Percentiles rank a stretch among this genome's conserved stretches.
Conservation (phyloP, 1,140 invertebrate genomes). For the Brachionus paranguensis region DNA sequence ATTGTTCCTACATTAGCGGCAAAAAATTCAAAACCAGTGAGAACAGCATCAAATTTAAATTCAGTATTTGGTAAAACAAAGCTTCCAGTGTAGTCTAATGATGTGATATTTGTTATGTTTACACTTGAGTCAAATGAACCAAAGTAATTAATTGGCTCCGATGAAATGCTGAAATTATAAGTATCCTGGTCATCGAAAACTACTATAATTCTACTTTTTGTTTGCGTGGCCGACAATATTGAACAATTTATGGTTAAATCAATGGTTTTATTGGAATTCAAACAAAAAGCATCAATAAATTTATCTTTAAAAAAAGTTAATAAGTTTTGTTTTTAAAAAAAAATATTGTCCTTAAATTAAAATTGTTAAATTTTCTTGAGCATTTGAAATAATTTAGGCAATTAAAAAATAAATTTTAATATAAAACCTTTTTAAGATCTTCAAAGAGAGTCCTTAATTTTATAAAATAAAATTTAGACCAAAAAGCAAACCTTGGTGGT, state of each 20-base stretch:
- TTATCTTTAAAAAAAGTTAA: neutral
- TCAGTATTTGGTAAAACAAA: constrained; percentile 12
- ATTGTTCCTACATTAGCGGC: neutral
- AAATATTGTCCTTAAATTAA: no score
- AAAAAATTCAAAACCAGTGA: neutral
- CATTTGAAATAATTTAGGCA: no score
- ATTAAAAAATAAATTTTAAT: no score
- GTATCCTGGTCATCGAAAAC: neutral
- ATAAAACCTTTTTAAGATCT: no score
- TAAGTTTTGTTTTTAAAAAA: neutral
- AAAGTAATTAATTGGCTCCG: neutral
- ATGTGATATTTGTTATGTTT: neutral
- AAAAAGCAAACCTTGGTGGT: no score
- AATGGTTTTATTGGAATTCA: neutral
- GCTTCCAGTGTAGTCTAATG: neutral
- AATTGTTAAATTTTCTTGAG: no score
- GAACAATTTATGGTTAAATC: neutral
- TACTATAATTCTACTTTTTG: neutral
- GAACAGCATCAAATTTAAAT: neutral
- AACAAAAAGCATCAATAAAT: neutral
- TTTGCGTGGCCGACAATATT: neutral
- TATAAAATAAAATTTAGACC: no score
- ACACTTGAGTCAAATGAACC: neutral
- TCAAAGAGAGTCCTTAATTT: no score
- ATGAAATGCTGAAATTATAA: neutral